Conservation (phyloP, 2,888 invertebrate species). For the Petrolisthes cinctipes region DNA sequence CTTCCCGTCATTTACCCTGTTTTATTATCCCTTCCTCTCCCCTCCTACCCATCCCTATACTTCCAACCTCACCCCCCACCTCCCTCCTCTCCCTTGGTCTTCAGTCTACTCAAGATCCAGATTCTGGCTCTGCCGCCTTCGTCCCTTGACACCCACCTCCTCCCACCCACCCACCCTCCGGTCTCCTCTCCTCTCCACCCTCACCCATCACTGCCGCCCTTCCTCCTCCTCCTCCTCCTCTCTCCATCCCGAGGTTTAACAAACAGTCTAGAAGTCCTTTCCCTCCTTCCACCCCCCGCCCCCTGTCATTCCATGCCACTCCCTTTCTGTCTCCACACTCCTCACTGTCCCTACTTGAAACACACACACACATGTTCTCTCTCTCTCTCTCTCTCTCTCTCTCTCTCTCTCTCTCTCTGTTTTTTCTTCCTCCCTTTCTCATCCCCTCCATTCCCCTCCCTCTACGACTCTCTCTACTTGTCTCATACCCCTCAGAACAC, state of each 20-base stretch:
- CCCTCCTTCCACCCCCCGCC: too few relatives aligned
- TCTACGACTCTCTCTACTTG: not conserved
- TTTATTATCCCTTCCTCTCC: not conserved
- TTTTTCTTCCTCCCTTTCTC: not conserved
- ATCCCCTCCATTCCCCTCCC: not conserved
- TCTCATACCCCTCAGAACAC: not conserved
- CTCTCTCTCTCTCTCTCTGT: not conserved
- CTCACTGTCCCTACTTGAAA: not conserved
- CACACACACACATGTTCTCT: not conserved
- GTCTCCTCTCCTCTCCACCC: not conserved
- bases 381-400: constrained; percentile 10
- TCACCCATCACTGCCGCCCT: not conserved
- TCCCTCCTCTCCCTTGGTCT: not conserved
- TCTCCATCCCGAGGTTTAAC: too few relatives aligned
- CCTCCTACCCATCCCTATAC: not conserved
- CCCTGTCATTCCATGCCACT: too few relatives aligned
- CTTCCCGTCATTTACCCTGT: not conserved
- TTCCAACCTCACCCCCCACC: not conserved
- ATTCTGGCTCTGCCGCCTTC: too few relatives aligned
- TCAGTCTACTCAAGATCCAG: too few relatives aligned
- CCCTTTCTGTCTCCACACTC: not conserved
- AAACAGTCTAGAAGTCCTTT: too few relatives aligned
- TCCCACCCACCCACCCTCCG: not conserved
- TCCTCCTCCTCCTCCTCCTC: not conserved
- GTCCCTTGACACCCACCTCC: not conserved